phyloP scores from a whole-genome alignment of 2,797 vertebrate species.

The Sarcophilus harrisii region DNA sequence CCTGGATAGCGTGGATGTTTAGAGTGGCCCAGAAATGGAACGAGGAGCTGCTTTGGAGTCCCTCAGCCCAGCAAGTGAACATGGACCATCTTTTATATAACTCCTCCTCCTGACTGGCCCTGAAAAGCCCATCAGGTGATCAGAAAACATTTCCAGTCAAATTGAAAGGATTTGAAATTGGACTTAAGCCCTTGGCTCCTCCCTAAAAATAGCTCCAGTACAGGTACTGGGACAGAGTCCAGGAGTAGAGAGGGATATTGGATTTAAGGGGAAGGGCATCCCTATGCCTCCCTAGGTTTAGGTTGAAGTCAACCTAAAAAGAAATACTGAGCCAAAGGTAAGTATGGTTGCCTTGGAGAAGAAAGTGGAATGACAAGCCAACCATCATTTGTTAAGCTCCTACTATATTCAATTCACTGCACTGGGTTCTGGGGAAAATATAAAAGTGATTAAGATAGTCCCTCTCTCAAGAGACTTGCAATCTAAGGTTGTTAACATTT shows the following conservation, averaged over 20 bases:
- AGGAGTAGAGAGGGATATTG: neutral
- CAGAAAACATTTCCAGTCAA: constrained; percentile 13
- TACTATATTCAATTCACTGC: neutral
- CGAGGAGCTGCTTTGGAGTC: neutral
- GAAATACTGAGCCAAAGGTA: neutral
- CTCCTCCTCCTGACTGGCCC: neutral
- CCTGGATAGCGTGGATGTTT: constrained; percentile 44
- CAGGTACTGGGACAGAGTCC: neutral
- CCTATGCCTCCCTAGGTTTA: neutral
- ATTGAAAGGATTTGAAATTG: constrained; percentile 30
- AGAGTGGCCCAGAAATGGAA: neutral
- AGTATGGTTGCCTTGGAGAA: neutral
- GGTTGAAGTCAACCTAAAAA: neutral
- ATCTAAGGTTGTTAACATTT: neutral
- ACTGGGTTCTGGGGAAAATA: neutral
- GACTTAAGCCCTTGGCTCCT: constrained; percentile 74
- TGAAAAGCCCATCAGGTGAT: constrained; percentile 43
- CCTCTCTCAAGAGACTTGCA: neutral
- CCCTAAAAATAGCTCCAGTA: constrained; percentile 38
- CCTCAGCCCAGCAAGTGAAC: neutral
- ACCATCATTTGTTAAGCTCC: neutral
- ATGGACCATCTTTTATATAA: constrained; percentile 50
- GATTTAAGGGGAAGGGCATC: neutral
- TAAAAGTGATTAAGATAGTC: neutral
- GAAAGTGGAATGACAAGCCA: neutral